These are phyloP conservation scores for Protonibea diacanthus DNA, from an alignment of 2,797 vertebrate genomes.

Conservation along the genomic window DNA sequence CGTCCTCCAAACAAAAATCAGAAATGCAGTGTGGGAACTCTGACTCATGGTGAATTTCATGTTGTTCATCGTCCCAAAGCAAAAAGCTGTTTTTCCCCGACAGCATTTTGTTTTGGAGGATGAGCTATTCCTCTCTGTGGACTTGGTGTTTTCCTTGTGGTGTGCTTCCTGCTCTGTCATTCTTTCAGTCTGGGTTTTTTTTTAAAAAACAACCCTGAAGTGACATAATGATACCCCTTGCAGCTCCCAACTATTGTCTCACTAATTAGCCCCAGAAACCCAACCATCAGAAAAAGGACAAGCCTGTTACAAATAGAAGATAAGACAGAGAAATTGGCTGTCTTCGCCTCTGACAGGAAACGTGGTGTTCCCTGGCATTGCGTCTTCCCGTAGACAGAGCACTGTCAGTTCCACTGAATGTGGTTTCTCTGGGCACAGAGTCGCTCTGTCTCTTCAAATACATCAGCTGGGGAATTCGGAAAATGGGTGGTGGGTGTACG, in stretches of 20 bases:
- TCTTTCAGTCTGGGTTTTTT: constrained; percentile 39
- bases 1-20: constrained; percentile 8
- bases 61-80: constrained; percentile 31
- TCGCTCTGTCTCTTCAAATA: constrained; percentile 76
- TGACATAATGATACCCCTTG: constrained; percentile 64
- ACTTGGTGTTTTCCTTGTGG: constrained; percentile 38
- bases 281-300: constrained; percentile 50
- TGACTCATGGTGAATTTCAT: constrained; percentile 39
- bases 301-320: constrained; percentile 67
- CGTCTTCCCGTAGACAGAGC: constrained; percentile 47
- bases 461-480: constrained; percentile 74
- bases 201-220: constrained; percentile 30
- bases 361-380: constrained; percentile 33
- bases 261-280: constrained; percentile 62
- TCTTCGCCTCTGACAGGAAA: constrained; percentile 61
- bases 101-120: constrained; percentile 53
- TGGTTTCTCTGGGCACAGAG: constrained; percentile 66
- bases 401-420: constrained; percentile 64
- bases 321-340: constrained; percentile 60
- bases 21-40: constrained; percentile 24
- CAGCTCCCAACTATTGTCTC: constrained; percentile 53
- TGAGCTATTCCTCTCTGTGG: constrained; percentile 48
- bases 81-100: constrained; percentile 26
- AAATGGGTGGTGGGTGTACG: constrained; percentile 68
- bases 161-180: constrained; percentile 45